Percentiles rank a stretch among this genome's conserved stretches.
phyloP scores from a whole-genome alignment of 2,113 vertebrate species.

The Rattus norvegicus region DNA sequence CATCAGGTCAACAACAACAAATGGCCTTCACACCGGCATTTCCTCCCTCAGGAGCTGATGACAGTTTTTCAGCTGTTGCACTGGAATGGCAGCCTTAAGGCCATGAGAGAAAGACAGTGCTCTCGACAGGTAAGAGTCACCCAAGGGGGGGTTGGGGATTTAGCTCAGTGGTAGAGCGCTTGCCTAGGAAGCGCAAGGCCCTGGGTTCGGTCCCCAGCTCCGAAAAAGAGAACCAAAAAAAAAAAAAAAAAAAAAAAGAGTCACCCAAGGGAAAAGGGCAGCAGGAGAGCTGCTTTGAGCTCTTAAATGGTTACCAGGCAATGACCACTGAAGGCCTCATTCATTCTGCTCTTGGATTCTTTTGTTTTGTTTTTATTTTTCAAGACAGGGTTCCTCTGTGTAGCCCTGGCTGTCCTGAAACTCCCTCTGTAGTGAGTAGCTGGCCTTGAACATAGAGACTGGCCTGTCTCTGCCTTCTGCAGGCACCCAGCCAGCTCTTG shows the following conservation, averaged over 20 bases:
- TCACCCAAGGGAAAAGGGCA: not conserved
- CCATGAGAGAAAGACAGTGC: slow-evolving; percentile 98
- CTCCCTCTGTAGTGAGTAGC: not conserved
- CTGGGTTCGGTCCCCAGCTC: no score
- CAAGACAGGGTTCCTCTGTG: not conserved
- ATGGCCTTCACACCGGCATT: not conserved
- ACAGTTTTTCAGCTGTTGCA: slow-evolving; percentile 98
- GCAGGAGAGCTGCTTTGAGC: not conserved
- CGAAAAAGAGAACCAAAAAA: no score
- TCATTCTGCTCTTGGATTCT: not conserved
- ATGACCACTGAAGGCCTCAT: not conserved
- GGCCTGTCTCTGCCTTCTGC: not conserved
- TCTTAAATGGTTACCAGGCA: not conserved
- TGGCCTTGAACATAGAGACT: not conserved
- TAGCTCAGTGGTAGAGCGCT: no score
- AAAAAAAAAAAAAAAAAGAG: no score
- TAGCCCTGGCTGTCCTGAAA: not conserved
- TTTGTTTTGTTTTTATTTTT: not conserved
- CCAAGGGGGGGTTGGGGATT: no score
- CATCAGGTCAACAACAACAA: not conserved
- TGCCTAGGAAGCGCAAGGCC: no score
- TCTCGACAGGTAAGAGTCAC: slow-evolving; percentile 92
- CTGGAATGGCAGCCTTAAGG: slow-evolving; percentile 99
- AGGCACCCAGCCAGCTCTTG: not conserved
- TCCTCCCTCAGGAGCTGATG: slow-evolving; percentile 95